A percentile compares a stretch with the other conserved stretches of the same genome.
phyloP scores from a whole-genome alignment of 2,797 vertebrate genomes.

The Rhabdomys pumilio region DNA sequence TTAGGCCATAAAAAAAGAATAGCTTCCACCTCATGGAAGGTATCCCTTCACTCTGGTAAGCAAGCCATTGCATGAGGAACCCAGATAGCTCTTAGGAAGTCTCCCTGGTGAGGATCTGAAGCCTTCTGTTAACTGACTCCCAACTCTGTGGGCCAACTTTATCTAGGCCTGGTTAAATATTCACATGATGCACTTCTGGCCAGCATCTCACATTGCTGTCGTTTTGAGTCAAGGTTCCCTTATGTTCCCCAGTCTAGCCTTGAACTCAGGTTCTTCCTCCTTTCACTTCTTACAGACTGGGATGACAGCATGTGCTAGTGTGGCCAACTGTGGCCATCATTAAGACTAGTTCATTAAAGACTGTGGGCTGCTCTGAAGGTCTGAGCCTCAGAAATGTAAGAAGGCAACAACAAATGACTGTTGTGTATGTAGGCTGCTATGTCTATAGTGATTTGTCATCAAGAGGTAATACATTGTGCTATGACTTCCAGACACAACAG shows the following conservation, averaged over 20 bases:
- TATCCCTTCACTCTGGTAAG: conserved; percentile 43
- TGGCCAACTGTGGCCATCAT: background rate
- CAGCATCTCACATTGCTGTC: background rate
- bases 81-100: background rate
- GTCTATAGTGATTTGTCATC: conserved; percentile 60
- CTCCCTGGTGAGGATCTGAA: background rate
- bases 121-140: background rate
- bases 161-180: background rate
- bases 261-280: background rate
- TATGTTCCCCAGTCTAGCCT: background rate
- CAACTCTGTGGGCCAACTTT: background rate
- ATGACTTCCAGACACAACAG: background rate
- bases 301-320: background rate
- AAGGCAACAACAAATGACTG: conserved; percentile 28
- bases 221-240: background rate
- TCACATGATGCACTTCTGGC: background rate
- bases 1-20: background rate
- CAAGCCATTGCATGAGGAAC: background rate
- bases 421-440: conserved; percentile 24
- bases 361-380: background rate
- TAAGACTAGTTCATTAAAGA: background rate
- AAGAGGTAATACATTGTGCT: conserved; percentile 44
- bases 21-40: background rate
- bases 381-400: background rate
- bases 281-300: background rate